A percentile compares a stretch with the other conserved stretches of the same genome.
phyloP scores from a whole-genome alignment of 2,113 vertebrate species.

The Oenanthe melanoleuca region DNA sequence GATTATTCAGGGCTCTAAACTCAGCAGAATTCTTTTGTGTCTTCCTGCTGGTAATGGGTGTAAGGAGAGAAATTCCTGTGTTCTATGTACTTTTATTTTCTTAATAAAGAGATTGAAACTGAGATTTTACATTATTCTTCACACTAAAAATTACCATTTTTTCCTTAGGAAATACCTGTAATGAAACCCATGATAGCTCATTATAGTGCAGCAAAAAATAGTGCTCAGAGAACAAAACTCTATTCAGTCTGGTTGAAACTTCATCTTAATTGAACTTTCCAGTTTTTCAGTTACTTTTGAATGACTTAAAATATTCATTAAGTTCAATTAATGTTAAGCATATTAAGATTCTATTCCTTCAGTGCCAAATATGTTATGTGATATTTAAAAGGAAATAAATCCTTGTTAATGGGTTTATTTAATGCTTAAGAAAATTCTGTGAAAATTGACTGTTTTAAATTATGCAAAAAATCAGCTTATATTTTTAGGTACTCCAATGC shows the following conservation, averaged over 20 bases:
- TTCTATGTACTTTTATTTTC: background rate
- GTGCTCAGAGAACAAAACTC: background rate
- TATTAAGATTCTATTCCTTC: background rate
- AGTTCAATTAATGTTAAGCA: background rate
- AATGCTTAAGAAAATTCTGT: background rate
- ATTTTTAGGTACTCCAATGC: background rate
- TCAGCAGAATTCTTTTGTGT: background rate
- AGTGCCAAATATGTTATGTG: background rate
- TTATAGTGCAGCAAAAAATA: background rate
- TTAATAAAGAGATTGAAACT: background rate
- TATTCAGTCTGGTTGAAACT: background rate
- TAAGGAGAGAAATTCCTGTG: background rate
- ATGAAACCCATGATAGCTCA: background rate
- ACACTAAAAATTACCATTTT: background rate
- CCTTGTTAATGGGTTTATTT: background rate
- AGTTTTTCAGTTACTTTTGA: background rate
- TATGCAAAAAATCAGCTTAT: background rate
- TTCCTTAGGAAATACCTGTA: background rate
- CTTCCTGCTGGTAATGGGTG: background rate
- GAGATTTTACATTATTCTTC: background rate
- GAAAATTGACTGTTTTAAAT: background rate
- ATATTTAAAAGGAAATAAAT: conserved; percentile 18
- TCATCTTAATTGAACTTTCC: background rate
- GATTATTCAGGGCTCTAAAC: background rate
- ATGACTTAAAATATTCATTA: background rate